Evolutionary conservation across 1,140 invertebrate genomes (phyloP).

Genomic region (Ips nitidus): DNA sequence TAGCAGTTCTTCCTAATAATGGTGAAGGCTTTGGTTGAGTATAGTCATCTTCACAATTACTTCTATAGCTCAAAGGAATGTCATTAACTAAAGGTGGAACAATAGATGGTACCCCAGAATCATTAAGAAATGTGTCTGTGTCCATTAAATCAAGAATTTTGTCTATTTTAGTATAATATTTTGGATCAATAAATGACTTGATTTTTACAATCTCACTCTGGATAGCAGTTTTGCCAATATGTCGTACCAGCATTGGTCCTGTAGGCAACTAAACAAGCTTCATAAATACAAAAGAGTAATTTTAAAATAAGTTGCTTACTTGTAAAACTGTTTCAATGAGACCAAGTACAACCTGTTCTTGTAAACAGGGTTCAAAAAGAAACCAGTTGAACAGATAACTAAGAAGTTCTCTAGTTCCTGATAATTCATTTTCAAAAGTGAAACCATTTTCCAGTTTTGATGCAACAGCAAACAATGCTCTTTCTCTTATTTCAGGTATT

Average conservation of each 20-base stretch:
- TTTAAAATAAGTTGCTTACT: slow-evolving; percentile 35
- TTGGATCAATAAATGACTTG: slow-evolving; percentile 36
- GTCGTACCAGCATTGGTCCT: slow-evolving; percentile 41
- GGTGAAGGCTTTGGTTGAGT: not conserved
- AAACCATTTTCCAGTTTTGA: slow-evolving; percentile 49
- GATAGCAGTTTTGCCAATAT: slow-evolving; percentile 39
- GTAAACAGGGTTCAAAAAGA: slow-evolving; percentile 42
- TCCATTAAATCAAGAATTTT: slow-evolving; percentile 24
- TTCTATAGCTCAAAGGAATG: slow-evolving; percentile 47
- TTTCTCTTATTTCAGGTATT: slow-evolving; percentile 50
- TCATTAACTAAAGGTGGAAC: slow-evolving; percentile 43
- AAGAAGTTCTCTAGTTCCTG: slow-evolving; percentile 46
- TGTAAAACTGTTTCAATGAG: slow-evolving; percentile 43
- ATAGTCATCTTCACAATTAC: slow-evolving; percentile 13
- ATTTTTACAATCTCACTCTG: slow-evolving; percentile 42
- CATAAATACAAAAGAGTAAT: slow-evolving; percentile 1
- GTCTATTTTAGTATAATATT: slow-evolving; percentile 37
- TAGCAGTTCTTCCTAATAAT: slow-evolving; percentile 42
- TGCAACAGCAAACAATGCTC: slow-evolving; percentile 47
- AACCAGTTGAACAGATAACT: slow-evolving; percentile 50
- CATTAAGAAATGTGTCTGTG: not conserved
- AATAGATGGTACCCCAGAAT: not conserved
- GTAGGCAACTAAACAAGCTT: slow-evolving; percentile 41
- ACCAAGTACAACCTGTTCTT: slow-evolving; percentile 43
- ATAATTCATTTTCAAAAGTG: slow-evolving; percentile 47